Evolutionary conservation across 2,888 invertebrate species (phyloP).

Genomic region (Sipha maydis): DNA sequence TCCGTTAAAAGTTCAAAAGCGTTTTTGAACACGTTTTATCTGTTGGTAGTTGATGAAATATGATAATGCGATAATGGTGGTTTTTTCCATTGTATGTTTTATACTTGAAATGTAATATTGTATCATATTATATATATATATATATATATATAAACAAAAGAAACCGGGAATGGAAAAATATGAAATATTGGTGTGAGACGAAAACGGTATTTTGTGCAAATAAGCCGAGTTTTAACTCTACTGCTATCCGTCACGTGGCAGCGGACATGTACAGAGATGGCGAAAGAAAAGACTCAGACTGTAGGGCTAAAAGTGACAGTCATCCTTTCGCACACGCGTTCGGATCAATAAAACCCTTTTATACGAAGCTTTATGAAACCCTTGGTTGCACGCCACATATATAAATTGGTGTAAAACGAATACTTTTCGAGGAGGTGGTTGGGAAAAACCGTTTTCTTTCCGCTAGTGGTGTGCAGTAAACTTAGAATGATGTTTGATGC

Average conservation of each 20-base stretch:
- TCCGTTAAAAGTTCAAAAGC: too few species aligned
- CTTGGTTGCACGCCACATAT: neutral
- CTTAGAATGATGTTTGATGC: neutral
- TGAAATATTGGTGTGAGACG: neutral
- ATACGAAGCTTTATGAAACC: slow-evolving; percentile 26
- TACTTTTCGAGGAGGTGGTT: neutral
- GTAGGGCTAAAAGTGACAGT: slow-evolving; percentile 57
- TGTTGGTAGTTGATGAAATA: neutral
- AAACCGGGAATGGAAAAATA: neutral
- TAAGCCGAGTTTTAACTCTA: slow-evolving; percentile 46
- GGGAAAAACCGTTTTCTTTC: neutral
- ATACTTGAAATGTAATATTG: neutral
- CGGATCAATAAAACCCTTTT: slow-evolving; percentile 56
- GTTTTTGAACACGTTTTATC: too few species aligned
- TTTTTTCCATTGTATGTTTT: neutral
- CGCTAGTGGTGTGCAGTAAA: neutral
- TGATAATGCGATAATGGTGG: neutral
- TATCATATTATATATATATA: neutral
- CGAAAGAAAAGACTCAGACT: slow-evolving; percentile 12
- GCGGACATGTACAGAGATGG: slow-evolving; percentile 27
- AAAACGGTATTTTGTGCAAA: slow-evolving; percentile 56
- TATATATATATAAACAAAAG: neutral
- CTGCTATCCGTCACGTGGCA: slow-evolving; percentile 35
- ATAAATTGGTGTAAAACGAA: slow-evolving; percentile 43
- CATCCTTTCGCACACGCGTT: slow-evolving; percentile 37